A percentile compares a stretch with the other conserved stretches of the same genome.
Evolutionary conservation across 2,113 vertebrate genomes (phyloP).

Genomic region (Oxygymnocypris stewartii): DNA sequence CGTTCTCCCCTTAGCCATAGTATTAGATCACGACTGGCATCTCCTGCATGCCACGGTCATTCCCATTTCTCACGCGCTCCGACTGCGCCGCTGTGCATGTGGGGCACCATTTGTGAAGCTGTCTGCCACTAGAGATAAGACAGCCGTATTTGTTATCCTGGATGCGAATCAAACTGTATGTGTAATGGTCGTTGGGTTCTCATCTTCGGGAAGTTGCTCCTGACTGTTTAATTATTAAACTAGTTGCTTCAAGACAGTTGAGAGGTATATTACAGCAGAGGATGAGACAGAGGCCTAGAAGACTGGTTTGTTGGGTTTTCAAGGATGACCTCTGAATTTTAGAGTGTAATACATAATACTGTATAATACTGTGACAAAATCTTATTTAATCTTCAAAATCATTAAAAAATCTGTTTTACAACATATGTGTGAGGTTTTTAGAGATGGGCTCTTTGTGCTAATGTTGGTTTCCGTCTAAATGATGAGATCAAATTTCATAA

Average conservation of each 20-base stretch:
- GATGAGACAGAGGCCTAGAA: neutral
- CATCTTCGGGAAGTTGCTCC: slow-evolving; percentile 1
- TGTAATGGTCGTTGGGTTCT: slow-evolving; percentile 31
- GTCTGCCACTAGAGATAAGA: slow-evolving; percentile 78
- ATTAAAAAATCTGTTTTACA: neutral
- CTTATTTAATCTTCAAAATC: no score
- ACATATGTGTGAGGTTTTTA: neutral
- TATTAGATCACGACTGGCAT: slow-evolving; percentile 74
- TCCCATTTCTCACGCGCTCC: slow-evolving; percentile 74
- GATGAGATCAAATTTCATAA: no score
- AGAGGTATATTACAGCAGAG: neutral
- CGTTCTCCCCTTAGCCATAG: slow-evolving; percentile 69
- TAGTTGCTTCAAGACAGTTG: neutral
- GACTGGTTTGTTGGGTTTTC: neutral
- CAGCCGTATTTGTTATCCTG: slow-evolving; percentile 70
- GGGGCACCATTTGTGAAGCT: slow-evolving; percentile 76
- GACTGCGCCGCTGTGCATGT: slow-evolving; percentile 65
- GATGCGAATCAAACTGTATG: slow-evolving; percentile 68
- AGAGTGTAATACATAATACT: neutral
- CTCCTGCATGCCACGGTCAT: slow-evolving; percentile 71
- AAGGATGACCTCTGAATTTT: neutral
- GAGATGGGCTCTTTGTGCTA: neutral
- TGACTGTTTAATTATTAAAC: neutral
- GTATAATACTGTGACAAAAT: neutral
- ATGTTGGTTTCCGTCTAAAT: neutral